A percentile compares a stretch with the other conserved stretches of the same genome.
Conservation (phyloP, 2,888 invertebrate species). For the Drosophila limbata region DNA sequence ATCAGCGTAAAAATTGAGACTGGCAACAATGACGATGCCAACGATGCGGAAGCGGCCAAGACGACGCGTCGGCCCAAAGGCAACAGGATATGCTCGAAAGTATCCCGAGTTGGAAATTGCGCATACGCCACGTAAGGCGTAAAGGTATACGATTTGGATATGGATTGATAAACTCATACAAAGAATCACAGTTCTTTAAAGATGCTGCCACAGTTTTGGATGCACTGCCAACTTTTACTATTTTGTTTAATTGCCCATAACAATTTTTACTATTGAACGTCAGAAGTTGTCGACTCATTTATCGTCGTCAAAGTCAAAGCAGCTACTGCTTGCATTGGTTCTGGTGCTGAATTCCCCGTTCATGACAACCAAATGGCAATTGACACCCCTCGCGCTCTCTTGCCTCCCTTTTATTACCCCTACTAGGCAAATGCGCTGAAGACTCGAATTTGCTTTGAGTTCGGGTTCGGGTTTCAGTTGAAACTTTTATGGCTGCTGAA, state of each 20-base stretch:
- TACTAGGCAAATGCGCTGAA: constrained; percentile 29
- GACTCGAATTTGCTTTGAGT: constrained; percentile 21
- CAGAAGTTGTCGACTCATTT: constrained; percentile 41
- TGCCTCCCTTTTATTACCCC: constrained; percentile 36
- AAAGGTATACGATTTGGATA: not conserved
- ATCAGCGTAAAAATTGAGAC: constrained; percentile 67
- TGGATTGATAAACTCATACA: constrained; percentile 4
- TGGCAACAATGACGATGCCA: constrained; percentile 42
- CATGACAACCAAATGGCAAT: constrained; percentile 31
- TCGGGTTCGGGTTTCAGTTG: constrained; percentile 26
- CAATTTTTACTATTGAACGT: constrained; percentile 70
- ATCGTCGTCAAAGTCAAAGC: constrained; percentile 13
- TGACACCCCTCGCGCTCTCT: constrained; percentile 24
- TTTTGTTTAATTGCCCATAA: constrained; percentile 81
- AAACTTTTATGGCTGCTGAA: constrained; percentile 50
- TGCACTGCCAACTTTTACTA: constrained; percentile 66
- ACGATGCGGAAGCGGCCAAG: constrained; percentile 50
- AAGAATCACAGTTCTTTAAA: constrained; percentile 6
- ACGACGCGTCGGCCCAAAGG: constrained; percentile 2
- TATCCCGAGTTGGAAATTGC: constrained; percentile 6
- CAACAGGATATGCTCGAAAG: constrained; percentile 10
- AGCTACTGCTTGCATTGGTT: constrained; percentile 16
- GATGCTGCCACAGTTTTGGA: constrained; percentile 38
- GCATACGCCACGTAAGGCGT: constrained; percentile 46
- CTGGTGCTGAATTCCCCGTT: constrained; percentile 17